These are phyloP conservation scores for Sylvia borin DNA, from an alignment of 2,797 vertebrate species.

Conservation along the genomic window DNA sequence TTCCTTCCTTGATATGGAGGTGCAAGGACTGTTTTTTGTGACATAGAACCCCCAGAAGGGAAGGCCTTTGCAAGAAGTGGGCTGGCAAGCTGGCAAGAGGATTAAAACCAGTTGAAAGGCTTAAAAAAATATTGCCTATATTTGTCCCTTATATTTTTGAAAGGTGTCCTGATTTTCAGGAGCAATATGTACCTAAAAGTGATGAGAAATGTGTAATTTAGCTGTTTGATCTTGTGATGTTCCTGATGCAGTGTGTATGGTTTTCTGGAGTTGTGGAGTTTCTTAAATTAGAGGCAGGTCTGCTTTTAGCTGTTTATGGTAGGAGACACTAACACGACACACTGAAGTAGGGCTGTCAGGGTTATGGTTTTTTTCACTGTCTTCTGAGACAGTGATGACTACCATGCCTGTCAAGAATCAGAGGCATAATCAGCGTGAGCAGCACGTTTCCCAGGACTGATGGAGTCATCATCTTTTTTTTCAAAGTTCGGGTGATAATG, in stretches of 20 bases:
- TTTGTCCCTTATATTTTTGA: background rate
- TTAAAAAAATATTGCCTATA: background rate
- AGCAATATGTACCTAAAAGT: background rate
- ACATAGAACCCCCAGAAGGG: background rate
- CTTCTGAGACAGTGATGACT: background rate
- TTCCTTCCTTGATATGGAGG: rapidly evolving
- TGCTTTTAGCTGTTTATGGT: background rate
- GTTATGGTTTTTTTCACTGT: background rate
- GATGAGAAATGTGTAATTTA: background rate
- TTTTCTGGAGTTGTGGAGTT: background rate
- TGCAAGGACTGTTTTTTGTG: background rate
- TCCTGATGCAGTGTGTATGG: background rate
- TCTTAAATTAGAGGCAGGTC: background rate
- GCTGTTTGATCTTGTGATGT: background rate
- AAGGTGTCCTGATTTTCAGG: background rate
- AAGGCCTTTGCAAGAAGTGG: background rate
- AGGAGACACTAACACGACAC: background rate
- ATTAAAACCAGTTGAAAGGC: background rate
- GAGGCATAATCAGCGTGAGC: background rate
- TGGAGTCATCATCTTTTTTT: background rate
- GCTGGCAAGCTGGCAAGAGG: background rate
- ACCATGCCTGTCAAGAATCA: background rate
- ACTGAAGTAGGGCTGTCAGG: background rate
- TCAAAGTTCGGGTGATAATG: background rate
- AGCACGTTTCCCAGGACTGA: background rate